Conservation (phyloP, 2,113 vertebrate genomes). For the Saguinus midas region DNA sequence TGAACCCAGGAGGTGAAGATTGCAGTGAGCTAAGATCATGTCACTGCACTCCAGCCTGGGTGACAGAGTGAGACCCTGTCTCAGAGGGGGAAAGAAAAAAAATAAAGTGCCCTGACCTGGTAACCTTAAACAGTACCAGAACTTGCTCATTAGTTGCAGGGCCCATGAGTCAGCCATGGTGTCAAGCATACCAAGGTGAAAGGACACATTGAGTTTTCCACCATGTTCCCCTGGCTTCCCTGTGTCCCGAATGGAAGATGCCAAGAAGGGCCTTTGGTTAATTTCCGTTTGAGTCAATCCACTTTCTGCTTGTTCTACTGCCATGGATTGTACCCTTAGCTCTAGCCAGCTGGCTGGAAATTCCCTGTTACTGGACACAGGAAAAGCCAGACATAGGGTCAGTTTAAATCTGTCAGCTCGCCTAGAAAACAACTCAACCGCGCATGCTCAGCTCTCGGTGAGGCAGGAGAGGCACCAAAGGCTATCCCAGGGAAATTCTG, state of each 20-base stretch:
- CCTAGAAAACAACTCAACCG: slow-evolving; percentile 64
- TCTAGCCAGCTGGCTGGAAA: slow-evolving; percentile 60
- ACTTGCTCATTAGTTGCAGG: background rate
- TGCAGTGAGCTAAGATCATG: too few species aligned
- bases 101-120: background rate
- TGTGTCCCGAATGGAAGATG: background rate
- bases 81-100: too few species aligned
- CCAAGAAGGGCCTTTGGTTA: slow-evolving; percentile 22
- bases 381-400: background rate
- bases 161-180: background rate
- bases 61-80: too few species aligned
- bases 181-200: background rate
- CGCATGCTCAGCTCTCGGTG: slow-evolving; percentile 39
- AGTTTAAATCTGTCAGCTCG: background rate
- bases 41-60: too few species aligned
- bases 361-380: background rate
- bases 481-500: background rate
- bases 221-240: background rate
- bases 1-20: too few species aligned
- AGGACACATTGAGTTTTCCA: background rate
- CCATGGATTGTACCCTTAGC: background rate
- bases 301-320: slow-evolving; percentile 53
- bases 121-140: background rate
- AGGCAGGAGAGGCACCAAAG: background rate
- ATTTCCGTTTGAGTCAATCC: slow-evolving; percentile 23